Percentiles rank a stretch among this genome's conserved stretches.
Conservation (phyloP, 2,797 vertebrate species). For the Protonibea diacanthus region DNA sequence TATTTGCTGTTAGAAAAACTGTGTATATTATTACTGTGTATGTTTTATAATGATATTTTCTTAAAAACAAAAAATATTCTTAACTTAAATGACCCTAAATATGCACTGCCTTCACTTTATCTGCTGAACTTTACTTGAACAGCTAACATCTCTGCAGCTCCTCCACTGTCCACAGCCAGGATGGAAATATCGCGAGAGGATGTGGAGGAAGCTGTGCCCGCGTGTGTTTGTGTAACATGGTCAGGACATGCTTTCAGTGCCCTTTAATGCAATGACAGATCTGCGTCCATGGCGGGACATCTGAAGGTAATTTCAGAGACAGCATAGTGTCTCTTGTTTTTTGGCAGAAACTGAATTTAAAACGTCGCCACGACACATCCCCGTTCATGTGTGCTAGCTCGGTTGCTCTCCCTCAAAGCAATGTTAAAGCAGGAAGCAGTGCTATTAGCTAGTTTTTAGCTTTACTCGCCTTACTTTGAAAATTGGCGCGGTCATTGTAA, state of each 20-base stretch:
- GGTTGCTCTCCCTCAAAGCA: not conserved
- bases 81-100: not conserved
- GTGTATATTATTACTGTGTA: not conserved
- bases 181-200: constrained; percentile 72
- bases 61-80: too few relatives aligned
- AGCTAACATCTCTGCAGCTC: not conserved
- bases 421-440: constrained; percentile 9
- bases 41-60: not conserved
- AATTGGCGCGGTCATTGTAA: not conserved
- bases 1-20: not conserved
- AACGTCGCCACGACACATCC: fast-evolving
- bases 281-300: constrained; percentile 79
- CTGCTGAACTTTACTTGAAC: not conserved
- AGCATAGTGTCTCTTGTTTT: not conserved
- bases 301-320: constrained; percentile 79
- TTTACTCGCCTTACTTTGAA: too few relatives aligned
- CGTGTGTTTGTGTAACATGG: constrained; percentile 60
- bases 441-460: not conserved
- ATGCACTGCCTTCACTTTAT: not conserved
- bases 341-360: not conserved
- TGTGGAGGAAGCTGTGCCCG: constrained; percentile 13
- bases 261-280: constrained; percentile 47
- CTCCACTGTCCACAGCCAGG: fast-evolving
- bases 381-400: not conserved
- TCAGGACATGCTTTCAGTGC: constrained; percentile 33